Percentiles rank a stretch among this genome's conserved stretches.
phyloP scores from a whole-genome alignment of 2,113 vertebrate species.

The Centropus bengalensis region DNA sequence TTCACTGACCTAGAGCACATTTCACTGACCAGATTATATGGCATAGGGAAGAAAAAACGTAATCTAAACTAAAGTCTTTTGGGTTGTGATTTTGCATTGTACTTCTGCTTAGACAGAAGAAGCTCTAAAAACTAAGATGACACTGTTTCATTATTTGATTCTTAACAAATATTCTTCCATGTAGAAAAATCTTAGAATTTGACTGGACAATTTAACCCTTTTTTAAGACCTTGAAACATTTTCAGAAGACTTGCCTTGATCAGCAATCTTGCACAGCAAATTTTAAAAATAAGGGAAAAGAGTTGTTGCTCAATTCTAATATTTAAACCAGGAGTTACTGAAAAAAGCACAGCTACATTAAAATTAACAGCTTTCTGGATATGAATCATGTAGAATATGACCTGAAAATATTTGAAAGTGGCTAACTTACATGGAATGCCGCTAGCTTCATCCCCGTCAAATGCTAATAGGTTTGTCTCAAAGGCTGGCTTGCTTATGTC shows the following conservation, averaged over 20 bases:
- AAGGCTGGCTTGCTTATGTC: neutral
- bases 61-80: neutral
- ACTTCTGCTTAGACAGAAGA: neutral
- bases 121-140: neutral
- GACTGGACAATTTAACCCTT: slow-evolving; percentile 5
- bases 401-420: neutral
- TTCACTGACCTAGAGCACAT: neutral
- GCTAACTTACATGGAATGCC: neutral
- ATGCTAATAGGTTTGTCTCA: neutral
- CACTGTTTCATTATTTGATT: slow-evolving; percentile 1
- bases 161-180: neutral
- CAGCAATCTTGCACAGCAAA: neutral
- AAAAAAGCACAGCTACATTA: neutral
- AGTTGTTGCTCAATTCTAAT: neutral
- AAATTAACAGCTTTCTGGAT: neutral
- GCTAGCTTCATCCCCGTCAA: neutral
- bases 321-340: neutral
- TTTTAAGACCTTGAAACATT: neutral
- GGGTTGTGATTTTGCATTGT: neutral
- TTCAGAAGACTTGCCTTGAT: neutral
- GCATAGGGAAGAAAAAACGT: neutral
- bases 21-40: neutral
- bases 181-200: slow-evolving; percentile 23
- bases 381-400: neutral
- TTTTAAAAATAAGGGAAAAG: neutral